phyloP scores from a whole-genome alignment of 2,888 invertebrate species.

The Nysson spinosus region DNA sequence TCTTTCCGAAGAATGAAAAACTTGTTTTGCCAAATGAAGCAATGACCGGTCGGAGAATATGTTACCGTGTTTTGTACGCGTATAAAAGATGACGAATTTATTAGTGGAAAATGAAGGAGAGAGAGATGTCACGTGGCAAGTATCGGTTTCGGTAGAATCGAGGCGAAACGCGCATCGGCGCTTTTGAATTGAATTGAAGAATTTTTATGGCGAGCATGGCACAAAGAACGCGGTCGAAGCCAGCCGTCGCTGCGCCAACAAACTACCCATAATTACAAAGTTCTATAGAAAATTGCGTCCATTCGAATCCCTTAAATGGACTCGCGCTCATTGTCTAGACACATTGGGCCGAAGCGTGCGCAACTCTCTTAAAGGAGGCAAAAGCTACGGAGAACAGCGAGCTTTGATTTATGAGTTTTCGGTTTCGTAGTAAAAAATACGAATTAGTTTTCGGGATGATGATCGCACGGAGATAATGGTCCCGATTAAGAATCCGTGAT shows the following conservation, averaged over 20 bases:
- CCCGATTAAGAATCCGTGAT: slow-evolving; percentile 76
- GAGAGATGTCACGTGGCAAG: slow-evolving; percentile 19
- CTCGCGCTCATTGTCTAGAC: slow-evolving; percentile 73
- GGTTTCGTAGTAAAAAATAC: slow-evolving; percentile 77
- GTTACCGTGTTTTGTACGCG: too few relatives aligned
- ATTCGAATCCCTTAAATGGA: slow-evolving; percentile 77
- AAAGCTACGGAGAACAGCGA: slow-evolving; percentile 56
- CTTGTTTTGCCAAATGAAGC: too few relatives aligned
- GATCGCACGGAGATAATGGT: slow-evolving; percentile 77
- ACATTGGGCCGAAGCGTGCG: slow-evolving; percentile 36
- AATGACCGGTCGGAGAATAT: too few relatives aligned
- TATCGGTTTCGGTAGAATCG: slow-evolving; percentile 5
- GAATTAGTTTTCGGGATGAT: slow-evolving; percentile 77
- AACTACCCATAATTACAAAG: slow-evolving; percentile 77
- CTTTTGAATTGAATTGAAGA: slow-evolving; percentile 72
- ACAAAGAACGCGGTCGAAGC: slow-evolving; percentile 53
- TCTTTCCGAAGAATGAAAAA: too few relatives aligned
- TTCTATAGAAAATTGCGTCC: slow-evolving; percentile 77
- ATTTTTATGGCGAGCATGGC: slow-evolving; percentile 69
- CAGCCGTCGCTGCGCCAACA: slow-evolving; percentile 68
- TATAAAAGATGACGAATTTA: too few relatives aligned
- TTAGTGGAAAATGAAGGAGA: too few relatives aligned
- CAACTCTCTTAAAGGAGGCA: slow-evolving; percentile 52
- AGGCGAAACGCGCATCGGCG: slow-evolving; percentile 31
- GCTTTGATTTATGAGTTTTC: slow-evolving; percentile 77